phyloP scores from a whole-genome alignment of 2,797 vertebrate species.

The Galago senegalensis region DNA sequence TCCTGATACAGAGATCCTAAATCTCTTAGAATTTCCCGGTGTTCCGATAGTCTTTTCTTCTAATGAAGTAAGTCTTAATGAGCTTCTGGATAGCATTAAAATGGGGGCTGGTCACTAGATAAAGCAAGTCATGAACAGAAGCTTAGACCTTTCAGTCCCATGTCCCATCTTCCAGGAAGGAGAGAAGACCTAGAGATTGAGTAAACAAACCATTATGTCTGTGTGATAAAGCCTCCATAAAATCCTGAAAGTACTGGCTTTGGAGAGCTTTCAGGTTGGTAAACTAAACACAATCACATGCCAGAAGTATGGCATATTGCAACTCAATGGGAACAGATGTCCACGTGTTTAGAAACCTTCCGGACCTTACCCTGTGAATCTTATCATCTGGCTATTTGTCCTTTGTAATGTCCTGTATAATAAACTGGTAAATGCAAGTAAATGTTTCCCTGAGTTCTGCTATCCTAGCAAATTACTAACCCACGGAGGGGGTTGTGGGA shows the following conservation, averaged over 20 bases:
- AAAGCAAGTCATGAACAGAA: neutral
- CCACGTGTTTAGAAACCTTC: neutral
- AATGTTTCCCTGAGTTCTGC: neutral
- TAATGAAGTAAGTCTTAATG: neutral
- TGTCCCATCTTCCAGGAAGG: neutral
- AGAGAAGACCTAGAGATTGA: neutral
- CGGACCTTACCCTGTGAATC: neutral
- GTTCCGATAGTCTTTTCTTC: neutral
- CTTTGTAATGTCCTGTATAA: neutral
- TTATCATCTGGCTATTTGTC: neutral
- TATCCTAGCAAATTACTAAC: neutral
- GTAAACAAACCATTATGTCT: neutral
- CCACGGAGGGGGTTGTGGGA: neutral
- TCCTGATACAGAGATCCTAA: neutral
- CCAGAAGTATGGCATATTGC: neutral
- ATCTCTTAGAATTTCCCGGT: neutral
- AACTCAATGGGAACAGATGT: neutral
- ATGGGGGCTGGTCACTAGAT: neutral
- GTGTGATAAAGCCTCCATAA: neutral
- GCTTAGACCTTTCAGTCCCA: neutral
- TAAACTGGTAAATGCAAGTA: neutral
- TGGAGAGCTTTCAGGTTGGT: neutral
- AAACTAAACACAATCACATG: neutral
- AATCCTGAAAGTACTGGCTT: neutral
- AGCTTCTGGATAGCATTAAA: neutral